Evolutionary conservation across 1,140 invertebrate species (phyloP), one percentile per base, ranked within the genome.

Genomic region (Lethocerus indicus): DNA sequence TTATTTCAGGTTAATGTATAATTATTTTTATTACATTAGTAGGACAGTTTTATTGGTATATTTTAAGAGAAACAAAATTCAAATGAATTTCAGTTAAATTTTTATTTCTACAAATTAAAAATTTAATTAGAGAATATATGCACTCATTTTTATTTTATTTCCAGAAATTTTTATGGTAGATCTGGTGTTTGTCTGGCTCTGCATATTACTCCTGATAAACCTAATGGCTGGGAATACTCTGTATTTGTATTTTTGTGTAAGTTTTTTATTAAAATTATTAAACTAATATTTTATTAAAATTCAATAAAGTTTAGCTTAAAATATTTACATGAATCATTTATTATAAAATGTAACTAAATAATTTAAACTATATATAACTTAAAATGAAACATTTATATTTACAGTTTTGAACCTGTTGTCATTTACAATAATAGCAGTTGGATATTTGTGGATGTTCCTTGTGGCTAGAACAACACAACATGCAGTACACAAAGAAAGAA

Each of bases 141-240:
- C n/a, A n/a, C 29, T 35, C 16, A 51, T 24, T 23, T 42, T 52
- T 20, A 46, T 20, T 49, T 47, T 48, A 58, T 39, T 56, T 54
- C 9, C 45, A 63, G 60, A 47, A 67, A 71, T 55, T 75, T 75
- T 58, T 75, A 75, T 52, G 72, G 73, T 1, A 60, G 73, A 21
- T 75, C 73, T 0, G 73, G 73, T 0, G 73, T 76, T 1, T 75
- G 74, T 55, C 62, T 76, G 27, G 71, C 73, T 0, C 60, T 76
- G 16, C 74, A 75, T 54, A 72, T 76, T 36, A 76, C 71, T 2
- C 64, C 65, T 9, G 68, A 68, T 42, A 65, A 67, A 47, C 70
- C 67, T 0, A 66, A 59, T 45, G 74, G 72, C n/a, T 76, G 74
- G 74, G 69, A 75, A 56, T 76, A 74, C 56, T 73, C 73, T 0